Evolutionary conservation across 2,113 vertebrate species (phyloP), one percentile per base, ranked within the genome.

Genomic region (Saccopteryx bilineata): DNA sequence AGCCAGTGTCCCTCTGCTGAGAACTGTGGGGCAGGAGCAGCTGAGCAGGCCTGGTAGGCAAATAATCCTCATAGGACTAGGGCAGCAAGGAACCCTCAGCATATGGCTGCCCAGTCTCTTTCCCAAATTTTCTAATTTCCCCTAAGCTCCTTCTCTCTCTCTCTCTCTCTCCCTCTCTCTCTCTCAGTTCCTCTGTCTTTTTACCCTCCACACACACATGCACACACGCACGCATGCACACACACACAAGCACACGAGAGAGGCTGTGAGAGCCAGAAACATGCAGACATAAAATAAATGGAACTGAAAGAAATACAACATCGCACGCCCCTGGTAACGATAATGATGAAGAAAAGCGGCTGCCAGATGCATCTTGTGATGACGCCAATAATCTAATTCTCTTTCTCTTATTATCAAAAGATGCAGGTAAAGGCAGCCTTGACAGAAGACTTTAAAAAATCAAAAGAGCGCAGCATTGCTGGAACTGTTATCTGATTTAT

Each of bases 401-500:
- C 75, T 48, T 87, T 96, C 95, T 91, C 75, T 48, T 87, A 91
- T 84, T 95, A 97, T 97, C 97, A 96, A 89, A 92, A 96, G 94
- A 91, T 71, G 39, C 86, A 91, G 91, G 95, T 96, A 96, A 94
- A 97, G 91, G 93, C 96, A 93, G 91, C 78, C 89, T 94, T 92
- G 83, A 95, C 74, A 91, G 94, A 92, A 78, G 58, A 58, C 79
- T 91, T 88, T 72, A 82, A 92, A 86, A 96, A 94, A 97, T 93
- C 96, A 94, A 84, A 96, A 96, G 66, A 91, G 63, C 13, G 1
- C 78, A 93, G 79, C 71, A 89, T 91, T 80, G 60, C 91, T 96
- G 93, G 56, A 91, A 65, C 93, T 74, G 79, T 96, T 97, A 96
- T 97, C 96, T 97, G 97, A 96, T 97, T 96, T 96, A 93, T 91